These are phyloP conservation scores for Penaeus indicus DNA, from an alignment of 1,140 invertebrate species.

Conservation along the genomic window DNA sequence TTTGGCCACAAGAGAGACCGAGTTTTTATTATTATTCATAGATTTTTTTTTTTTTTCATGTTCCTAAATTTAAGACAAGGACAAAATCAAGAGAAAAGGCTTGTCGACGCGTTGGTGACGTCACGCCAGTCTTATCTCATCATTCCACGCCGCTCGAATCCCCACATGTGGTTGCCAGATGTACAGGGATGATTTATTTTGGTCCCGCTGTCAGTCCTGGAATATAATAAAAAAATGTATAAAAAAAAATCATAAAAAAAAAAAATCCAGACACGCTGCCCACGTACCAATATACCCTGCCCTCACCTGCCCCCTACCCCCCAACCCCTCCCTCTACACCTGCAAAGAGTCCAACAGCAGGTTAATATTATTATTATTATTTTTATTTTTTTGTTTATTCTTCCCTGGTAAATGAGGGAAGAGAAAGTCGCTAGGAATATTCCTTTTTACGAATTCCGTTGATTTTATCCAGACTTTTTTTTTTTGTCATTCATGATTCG, in stretches of 20 bases:
- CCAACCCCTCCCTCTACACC: not conserved
- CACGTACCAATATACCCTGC: constrained; percentile 16
- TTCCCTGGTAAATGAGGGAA: too few relatives aligned
- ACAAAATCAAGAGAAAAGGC: not conserved
- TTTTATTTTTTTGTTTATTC: not conserved
- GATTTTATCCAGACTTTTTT: too few relatives aligned
- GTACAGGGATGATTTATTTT: constrained; percentile 45
- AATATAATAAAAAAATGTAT: too few relatives aligned
- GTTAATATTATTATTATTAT: not conserved
- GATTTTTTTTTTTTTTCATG: too few relatives aligned
- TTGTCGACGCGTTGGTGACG: not conserved
- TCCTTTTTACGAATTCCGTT: too few relatives aligned
- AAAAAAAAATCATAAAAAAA: not conserved
- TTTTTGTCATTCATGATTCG: too few relatives aligned
- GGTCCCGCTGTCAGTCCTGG: constrained; percentile 39
- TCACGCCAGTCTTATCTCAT: constrained; percentile 21
- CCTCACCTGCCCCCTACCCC: constrained; percentile 27
- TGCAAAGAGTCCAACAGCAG: not conserved
- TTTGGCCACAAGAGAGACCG: too few relatives aligned
- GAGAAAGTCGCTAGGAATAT: too few relatives aligned
- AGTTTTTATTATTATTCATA: too few relatives aligned
- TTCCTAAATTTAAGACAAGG: too few relatives aligned
- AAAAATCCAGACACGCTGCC: constrained; percentile 14
- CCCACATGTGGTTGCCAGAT: constrained; percentile 41
- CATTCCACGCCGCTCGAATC: constrained; percentile 38